Base-by-base conservation (phyloP, 2,113 vertebrate species). In the Neolamprologus kungweensis region DNA sequence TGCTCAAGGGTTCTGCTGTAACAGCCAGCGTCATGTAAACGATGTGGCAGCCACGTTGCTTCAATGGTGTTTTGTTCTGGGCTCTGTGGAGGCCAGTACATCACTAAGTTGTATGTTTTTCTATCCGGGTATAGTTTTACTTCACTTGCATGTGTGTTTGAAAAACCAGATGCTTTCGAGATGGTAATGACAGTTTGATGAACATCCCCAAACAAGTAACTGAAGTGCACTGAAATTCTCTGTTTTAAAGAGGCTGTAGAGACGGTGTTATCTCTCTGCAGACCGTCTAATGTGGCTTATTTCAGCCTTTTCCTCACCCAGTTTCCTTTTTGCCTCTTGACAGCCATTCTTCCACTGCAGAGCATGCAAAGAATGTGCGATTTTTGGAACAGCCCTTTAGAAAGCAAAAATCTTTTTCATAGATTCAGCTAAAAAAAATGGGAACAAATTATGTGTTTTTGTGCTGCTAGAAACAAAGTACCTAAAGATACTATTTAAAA, bases 291-390 rank as follows among this genome's bases (percentile, higher is more conserved):
- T 60, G 58, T 60, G 58, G 9, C 28, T 0, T 60, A 33, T 31
- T 19, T 60, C 58, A 60, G 28, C 28, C 28, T 60, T 60, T 60
- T 60, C 26, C 57, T 60, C 57, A 1, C 57, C 57, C 0, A 31
- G 8, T 60, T 60, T 31, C 57, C 8, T 33, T 33, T 60, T 60
- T 60, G 0, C 57, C 57, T 60, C 57, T 17, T 60, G 57, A 33
- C 57, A 60, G 57, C 28, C 58, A 33, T 60, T 4, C 57, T 60
- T 60, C 57, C 2, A 26, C 26, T 26, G 26, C 26, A 26, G 16
- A 33, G 16, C 58, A 33, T 0, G 9, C 58, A 19, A 63, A 33
- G 1, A 63, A 1, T 33, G 58, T 11, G 9, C 2, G 0, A 3
- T 63, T 33, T 60, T 19, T 63, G 28, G 58, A 63, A 57, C 4